phyloP scores from a whole-genome alignment of 2,888 invertebrate genomes.

The Epirrhoe alternata region DNA sequence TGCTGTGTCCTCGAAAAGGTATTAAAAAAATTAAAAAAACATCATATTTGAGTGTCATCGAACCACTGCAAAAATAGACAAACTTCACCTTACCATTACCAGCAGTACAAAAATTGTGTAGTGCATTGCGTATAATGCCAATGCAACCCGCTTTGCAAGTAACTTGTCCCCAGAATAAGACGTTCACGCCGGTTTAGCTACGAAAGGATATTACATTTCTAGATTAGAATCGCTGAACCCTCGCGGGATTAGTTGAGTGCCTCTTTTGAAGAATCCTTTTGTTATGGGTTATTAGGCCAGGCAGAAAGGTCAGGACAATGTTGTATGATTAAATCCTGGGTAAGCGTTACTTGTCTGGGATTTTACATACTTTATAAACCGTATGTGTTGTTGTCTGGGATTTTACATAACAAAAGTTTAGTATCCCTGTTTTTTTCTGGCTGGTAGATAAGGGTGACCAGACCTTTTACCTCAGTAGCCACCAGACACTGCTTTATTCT shows the following conservation, averaged over 20 bases:
- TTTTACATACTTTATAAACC: not conserved
- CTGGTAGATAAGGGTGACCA: no score
- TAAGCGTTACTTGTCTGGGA: not conserved
- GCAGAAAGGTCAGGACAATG: conserved; percentile 17
- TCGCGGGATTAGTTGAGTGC: conserved; percentile 43
- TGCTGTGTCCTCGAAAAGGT: no score
- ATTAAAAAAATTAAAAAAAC: no score
- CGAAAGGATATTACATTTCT: conserved; percentile 72
- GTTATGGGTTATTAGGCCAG: conserved; percentile 22
- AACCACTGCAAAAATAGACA: not conserved
- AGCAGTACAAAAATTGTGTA: not conserved
- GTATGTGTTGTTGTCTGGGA: not conserved
- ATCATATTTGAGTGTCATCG: no score
- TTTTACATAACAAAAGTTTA: no score
- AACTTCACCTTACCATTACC: not conserved
- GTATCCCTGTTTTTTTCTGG: no score
- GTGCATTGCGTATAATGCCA: not conserved
- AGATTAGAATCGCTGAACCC: conserved; percentile 65
- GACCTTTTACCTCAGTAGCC: no score
- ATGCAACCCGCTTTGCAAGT: conserved; percentile 5
- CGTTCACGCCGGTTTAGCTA: conserved; percentile 56
- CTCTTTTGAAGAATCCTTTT: conserved; percentile 25
- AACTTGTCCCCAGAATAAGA: conserved; percentile 40
- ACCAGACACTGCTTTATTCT: no score
- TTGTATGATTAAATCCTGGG: conserved; percentile 1